These are phyloP conservation scores for Xanthorhoe spadicearia DNA, from an alignment of 2,888 invertebrate species.

Conservation along the genomic window DNA sequence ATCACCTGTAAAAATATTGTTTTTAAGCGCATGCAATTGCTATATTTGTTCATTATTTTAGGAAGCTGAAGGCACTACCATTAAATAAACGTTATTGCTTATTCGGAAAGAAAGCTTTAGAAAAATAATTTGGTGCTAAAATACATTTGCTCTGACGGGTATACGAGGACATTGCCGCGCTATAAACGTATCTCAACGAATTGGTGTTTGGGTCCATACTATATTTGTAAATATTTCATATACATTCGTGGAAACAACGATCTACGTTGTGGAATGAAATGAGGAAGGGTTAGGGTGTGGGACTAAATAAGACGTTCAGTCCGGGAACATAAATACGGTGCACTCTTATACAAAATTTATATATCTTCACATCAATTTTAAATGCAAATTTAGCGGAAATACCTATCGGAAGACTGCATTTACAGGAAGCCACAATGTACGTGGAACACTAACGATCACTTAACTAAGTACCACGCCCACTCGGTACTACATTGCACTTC, in stretches of 20 bases:
- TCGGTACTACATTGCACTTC: constrained; percentile 76
- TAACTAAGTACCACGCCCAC: constrained; percentile 76
- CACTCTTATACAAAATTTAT: constrained; percentile 50
- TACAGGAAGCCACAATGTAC: constrained; percentile 82
- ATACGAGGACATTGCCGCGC: constrained; percentile 63
- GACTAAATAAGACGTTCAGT: constrained; percentile 42
- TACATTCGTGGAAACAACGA: constrained; percentile 62
- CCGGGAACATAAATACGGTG: constrained; percentile 44
- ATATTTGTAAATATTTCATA: constrained; percentile 55
- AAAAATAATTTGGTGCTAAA: constrained; percentile 79
- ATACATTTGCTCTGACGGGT: constrained; percentile 70
- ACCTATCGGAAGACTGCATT: constrained; percentile 84
- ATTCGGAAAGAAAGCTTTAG: constrained; percentile 78
- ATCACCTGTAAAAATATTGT: constrained; percentile 82
- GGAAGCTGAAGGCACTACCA: constrained; percentile 84
- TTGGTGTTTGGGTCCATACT: constrained; percentile 49
- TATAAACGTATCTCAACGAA: constrained; percentile 61
- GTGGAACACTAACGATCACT: constrained; percentile 78
- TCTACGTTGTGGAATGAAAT: constrained; percentile 66
- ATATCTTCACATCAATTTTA: constrained; percentile 70
- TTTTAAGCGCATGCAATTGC: constrained; percentile 79
- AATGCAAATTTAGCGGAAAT: constrained; percentile 80
- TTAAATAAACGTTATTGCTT: constrained; percentile 80
- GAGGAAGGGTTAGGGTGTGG: constrained; percentile 46
- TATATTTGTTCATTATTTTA: constrained; percentile 71